Percentiles rank a stretch among this genome's conserved stretches.
These are phyloP conservation scores for Peromyscus nudipes DNA, from an alignment of 2,797 vertebrate genomes.

Conservation along the genomic window DNA sequence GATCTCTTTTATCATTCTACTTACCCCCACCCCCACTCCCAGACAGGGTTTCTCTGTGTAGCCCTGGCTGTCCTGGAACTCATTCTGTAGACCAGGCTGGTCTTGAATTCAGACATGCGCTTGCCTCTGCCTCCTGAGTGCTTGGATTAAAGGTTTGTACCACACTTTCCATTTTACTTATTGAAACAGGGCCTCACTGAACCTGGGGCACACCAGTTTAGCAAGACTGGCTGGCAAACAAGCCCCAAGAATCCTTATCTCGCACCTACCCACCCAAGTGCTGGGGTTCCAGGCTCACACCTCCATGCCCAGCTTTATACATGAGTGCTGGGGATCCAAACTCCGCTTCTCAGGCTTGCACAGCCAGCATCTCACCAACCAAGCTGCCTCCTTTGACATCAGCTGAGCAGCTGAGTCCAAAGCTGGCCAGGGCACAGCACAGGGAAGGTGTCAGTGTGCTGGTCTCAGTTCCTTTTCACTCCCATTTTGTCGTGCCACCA, in stretches of 20 bases:
- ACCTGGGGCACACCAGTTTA: background rate
- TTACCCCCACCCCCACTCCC: no score
- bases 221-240: background rate
- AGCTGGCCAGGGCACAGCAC: background rate
- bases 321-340: no score
- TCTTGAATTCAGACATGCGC: no score
- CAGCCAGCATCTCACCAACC: background rate
- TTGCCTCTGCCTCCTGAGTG: no score
- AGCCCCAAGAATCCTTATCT: background rate
- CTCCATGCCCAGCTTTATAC: background rate
- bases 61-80: no score
- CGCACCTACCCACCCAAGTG: background rate
- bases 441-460: background rate
- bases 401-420: fast-evolving
- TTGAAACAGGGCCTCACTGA: background rate
- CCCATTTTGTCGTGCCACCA: background rate
- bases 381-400: no score
- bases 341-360: no score
- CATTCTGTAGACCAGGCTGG: no score
- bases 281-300: background rate
- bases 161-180: background rate
- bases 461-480: background rate
- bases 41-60: no score
- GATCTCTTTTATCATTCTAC: no score
- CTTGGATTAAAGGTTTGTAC: no score